Base-by-base conservation (phyloP, 2,113 vertebrate species). In the Platysteira castanea region DNA sequence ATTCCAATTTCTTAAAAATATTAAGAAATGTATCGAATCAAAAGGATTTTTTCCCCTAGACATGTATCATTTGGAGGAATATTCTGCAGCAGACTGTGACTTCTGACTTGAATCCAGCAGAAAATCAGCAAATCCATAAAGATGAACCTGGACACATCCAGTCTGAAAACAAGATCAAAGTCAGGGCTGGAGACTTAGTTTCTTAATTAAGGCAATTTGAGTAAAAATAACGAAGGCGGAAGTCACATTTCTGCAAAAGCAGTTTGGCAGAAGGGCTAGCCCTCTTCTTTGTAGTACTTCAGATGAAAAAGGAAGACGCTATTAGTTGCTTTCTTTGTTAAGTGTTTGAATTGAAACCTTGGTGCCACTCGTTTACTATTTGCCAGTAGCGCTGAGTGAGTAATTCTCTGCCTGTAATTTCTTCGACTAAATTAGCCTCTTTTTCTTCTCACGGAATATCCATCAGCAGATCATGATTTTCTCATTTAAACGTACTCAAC, bases 391-490 rank as follows among this genome's bases (percentile, higher is more conserved):
- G 1, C 76, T 94, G 91, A 97, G 83, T 92, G 84, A 92, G 82
- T 94, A 96, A 96, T 96, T 90, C 87, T 93, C 82, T 81, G 67
- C 41, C 68, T 94, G 53, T 61, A 92, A 93, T 95, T 86, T 94
- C 75, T 95, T 92, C 30, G 44, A 86, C 92, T 94, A 94, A 96
- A 95, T 93, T 93, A 88, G 33, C 50, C 24, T 96, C 84, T 88
- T 86, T 91, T 95, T 84, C 82, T 94, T 80, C 87, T 91, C 64
- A 57, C 85, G 71, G 33, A 94, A 88, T 94, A 96, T 93, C 92
- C 68, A 90, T 86, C 95, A 97, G 27, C 87, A 94, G 82, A 86
- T 95, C 75, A 90, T 90, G 82, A 88, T 96, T 95, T 95, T 94
- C 71, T 95, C 60, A 77, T 92, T 95, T 93, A 92, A 88, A 86